A percentile compares a stretch with the other conserved stretches of the same genome.
phyloP scores from a whole-genome alignment of 2,888 invertebrate species.

The Ennomos erosarius region DNA sequence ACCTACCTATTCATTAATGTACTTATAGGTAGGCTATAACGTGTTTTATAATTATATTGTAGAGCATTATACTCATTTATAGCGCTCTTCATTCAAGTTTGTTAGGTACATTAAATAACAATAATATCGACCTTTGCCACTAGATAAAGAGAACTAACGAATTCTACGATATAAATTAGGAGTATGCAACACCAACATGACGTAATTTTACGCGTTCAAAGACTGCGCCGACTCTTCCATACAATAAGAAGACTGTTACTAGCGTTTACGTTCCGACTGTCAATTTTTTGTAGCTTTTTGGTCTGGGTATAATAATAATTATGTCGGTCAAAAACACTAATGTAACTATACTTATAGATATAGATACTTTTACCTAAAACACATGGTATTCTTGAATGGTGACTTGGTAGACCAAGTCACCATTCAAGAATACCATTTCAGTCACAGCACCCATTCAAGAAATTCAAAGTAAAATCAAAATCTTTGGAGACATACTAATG shows the following conservation, averaged over 20 bases:
- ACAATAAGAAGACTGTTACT: constrained; percentile 20
- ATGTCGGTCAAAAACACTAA: no score
- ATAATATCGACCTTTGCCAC: constrained; percentile 55
- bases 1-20: no score
- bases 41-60: constrained; percentile 8
- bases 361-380: no score
- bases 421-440: no score
- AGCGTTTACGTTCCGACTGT: constrained; percentile 26
- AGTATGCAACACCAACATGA: constrained; percentile 50
- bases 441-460: no score
- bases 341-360: no score
- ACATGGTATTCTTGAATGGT: no score
- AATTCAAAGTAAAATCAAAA: no score
- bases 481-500: no score
- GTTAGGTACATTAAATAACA: constrained; percentile 44
- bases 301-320: no score
- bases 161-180: constrained; percentile 49
- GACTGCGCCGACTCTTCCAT: constrained; percentile 48
- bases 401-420: no score
- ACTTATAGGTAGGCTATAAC: no score
- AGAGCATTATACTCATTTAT: constrained; percentile 31
- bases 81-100: constrained; percentile 46
- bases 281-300: constrained; percentile 14
- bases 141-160: constrained; percentile 46
- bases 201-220: constrained; percentile 49